A percentile compares a stretch with the other conserved stretches of the same genome.
Evolutionary conservation across 2,888 invertebrate genomes (phyloP).

Genomic region (Spilosoma lubricipeda): DNA sequence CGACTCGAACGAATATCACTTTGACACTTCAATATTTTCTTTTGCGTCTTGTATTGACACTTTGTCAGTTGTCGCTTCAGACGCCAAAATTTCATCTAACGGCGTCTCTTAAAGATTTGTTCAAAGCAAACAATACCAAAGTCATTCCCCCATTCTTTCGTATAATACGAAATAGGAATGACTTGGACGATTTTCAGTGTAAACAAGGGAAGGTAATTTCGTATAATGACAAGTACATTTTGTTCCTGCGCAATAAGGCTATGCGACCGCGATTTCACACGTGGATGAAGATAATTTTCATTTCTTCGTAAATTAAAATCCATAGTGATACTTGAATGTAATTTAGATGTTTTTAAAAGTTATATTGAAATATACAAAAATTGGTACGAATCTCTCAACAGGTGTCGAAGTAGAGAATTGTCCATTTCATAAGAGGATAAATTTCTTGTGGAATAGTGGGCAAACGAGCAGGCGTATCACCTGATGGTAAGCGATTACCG

Average conservation of each 20-base stretch:
- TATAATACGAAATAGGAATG: neutral
- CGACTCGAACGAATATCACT: neutral
- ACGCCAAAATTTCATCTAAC: neutral
- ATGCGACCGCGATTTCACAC: neutral
- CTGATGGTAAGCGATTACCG: too few relatives aligned
- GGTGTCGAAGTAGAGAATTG: too few relatives aligned
- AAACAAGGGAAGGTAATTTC: neutral
- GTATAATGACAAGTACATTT: slow-evolving; percentile 4
- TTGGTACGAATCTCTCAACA: too few relatives aligned
- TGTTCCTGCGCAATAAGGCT: neutral
- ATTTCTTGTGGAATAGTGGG: too few relatives aligned
- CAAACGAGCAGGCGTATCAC: too few relatives aligned
- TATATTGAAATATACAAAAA: too few relatives aligned
- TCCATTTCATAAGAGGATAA: too few relatives aligned
- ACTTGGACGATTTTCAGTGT: slow-evolving; percentile 2
- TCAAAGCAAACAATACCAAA: slow-evolving; percentile 1
- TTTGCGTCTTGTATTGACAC: slow-evolving; percentile 28
- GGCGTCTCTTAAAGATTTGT: neutral
- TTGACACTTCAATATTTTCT: slow-evolving; percentile 11
- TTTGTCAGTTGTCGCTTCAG: slow-evolving; percentile 8
- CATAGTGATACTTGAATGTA: too few relatives aligned
- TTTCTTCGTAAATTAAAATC: neutral
- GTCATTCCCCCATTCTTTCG: neutral
- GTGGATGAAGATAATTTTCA: neutral
- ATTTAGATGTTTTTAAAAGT: too few relatives aligned